Evolutionary conservation across 1,140 invertebrate species (phyloP), one percentile per base, ranked within the genome.

Genomic region (Nephila pilipes): DNA sequence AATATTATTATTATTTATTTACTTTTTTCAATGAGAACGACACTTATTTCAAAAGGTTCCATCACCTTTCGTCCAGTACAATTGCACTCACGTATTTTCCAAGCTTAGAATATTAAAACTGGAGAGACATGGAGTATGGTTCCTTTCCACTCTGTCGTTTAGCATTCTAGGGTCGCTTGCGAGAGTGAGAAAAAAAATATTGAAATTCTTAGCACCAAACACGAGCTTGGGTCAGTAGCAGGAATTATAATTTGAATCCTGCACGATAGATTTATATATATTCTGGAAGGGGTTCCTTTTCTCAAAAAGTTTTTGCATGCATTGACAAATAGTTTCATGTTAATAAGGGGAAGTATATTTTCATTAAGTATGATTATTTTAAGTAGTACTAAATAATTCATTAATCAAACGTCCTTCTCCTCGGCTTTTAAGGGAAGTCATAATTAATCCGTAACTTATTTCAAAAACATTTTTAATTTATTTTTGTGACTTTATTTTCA

Each of bases 51-150:
- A 75, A 75, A 75, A 75, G 29, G 29, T 75, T 32, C 69, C 69
- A 81, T 81, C 38, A 46, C 38, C 38, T 80, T 80, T 80, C 75
- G 32, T 10, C 46, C 46, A 8, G 69, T 81, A 25, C 80, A 54
- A 54, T 81, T 81, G 20, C 22, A 55, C n/a, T 46, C 80, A 81
- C 80, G 80, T 81, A 81, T 46, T 54, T 81, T 29, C 22, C 38
- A n/a, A 55, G 80, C 16, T 46, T 8, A 25, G 80, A 81, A 81
- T 81, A 81, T 55, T 81, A 81, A 75, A 81, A 20, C 80, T 22
- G 80, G 80, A 81, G 80, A 81, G 12, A 54, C 80, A 54, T 22
- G 18, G 38, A 46, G 46, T 6, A 46, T 81, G 16, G 38, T 36
- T 20, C 80, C 80, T 46, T 54, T 46, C 22, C 20, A 20, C 38